Evolutionary conservation across 2,797 vertebrate genomes (phyloP), one percentile per base, ranked within the genome.

Genomic region (Rhinophrynus dorsalis): DNA sequence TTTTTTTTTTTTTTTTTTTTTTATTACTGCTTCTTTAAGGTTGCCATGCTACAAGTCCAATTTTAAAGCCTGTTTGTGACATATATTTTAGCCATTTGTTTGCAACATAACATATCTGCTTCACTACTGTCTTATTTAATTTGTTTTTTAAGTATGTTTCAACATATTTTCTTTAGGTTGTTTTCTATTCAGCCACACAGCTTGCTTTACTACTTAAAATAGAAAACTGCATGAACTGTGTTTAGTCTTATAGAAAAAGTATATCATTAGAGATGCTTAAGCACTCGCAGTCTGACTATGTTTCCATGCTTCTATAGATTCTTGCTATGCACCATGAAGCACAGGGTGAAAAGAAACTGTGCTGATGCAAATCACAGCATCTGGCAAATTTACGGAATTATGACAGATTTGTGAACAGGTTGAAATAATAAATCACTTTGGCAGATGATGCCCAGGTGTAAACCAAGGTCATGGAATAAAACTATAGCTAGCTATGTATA

Each of bases 371-470:
- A 69, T 44, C 32, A 30, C 29, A 72, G 38, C 68, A 72, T 65
- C 68, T 72, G 68, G 60, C 54, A 50, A 48, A 64, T 51, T 40
- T 58, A 48, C 68, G 51, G 50, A 48, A 42, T 48, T 50, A 58
- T 50, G 68, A 57, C 50, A 65, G 17, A 33, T 38, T 40, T 65
- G 61, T 42, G 60, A 58, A 29, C 44, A 62, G 60, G 33, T 37
- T 65, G 60, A 50, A 51, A 57, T 64, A 63, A 71, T 71, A 71
- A 57, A 71, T 71, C 68, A 71, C 20, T 38, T 57, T 71, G 68
- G 40, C 68, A 71, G 50, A 57, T 50, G 32, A 71, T 71, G 51
- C 68, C 59, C 68, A 57, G 27, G 68, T 57, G 68, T 38, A 71
- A 37, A 57, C 21, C 51, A 71, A 57, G 59, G 59, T 58, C 33